Evolutionary conservation across 2,888 invertebrate genomes (phyloP).

Genomic region (Ormyrus thymus): DNA sequence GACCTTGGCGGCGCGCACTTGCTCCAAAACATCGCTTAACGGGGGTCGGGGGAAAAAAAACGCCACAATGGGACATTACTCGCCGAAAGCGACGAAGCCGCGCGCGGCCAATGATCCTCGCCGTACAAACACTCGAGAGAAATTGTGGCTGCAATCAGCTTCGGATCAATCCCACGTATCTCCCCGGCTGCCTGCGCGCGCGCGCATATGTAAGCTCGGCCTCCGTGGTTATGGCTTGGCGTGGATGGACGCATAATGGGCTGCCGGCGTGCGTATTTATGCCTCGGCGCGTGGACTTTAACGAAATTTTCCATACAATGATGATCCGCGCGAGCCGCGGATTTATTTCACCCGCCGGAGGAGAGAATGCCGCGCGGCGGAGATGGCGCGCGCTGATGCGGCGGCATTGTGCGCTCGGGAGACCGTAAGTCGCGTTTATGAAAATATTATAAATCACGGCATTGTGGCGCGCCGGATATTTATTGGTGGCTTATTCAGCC

Average conservation of each 20-base stretch:
- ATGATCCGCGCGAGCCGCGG: slow-evolving; percentile 20
- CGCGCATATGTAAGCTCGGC: too few relatives aligned
- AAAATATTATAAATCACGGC: slow-evolving; percentile 40
- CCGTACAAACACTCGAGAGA: not conserved
- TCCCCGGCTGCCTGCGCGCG: not conserved
- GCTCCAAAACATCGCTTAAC: too few relatives aligned
- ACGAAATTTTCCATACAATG: slow-evolving; percentile 49
- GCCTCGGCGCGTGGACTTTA: not conserved
- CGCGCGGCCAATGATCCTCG: too few relatives aligned
- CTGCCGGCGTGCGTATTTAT: slow-evolving; percentile 7
- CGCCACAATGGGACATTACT: too few relatives aligned
- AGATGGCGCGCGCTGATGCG: slow-evolving; percentile 11
- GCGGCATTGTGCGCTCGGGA: not conserved
- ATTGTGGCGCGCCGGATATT: slow-evolving; percentile 29
- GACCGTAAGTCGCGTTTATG: slow-evolving; percentile 11
- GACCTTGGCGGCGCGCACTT: too few relatives aligned
- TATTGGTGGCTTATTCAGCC: slow-evolving; percentile 3
- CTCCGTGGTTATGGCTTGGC: slow-evolving; percentile 1
- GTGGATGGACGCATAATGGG: slow-evolving; percentile 33
- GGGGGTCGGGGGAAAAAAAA: too few relatives aligned
- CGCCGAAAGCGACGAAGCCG: too few relatives aligned
- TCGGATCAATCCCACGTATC: slow-evolving; percentile 22
- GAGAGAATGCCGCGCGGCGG: not conserved
- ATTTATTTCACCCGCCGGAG: not conserved
- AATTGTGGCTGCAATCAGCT: slow-evolving; percentile 7